phyloP scores from a whole-genome alignment of 2,888 invertebrate genomes.

The Drosophila nigricruria region DNA sequence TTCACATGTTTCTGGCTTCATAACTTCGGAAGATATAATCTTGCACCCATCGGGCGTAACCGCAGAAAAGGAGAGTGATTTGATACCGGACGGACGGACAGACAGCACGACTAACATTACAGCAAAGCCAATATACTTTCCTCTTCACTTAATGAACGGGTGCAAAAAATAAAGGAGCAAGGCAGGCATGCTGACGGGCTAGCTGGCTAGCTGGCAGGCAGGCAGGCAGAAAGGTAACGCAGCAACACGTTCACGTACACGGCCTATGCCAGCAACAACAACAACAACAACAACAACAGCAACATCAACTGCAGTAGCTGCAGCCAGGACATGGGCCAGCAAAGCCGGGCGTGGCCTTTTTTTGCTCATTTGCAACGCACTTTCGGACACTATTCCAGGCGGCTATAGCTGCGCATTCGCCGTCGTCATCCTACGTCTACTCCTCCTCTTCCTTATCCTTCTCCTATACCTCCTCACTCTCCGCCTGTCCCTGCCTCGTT shows the following conservation, averaged over 20 bases:
- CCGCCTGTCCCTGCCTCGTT: background rate
- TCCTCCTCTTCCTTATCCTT: background rate
- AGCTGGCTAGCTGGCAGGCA: background rate
- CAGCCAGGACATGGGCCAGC: slow-evolving; percentile 41
- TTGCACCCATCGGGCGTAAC: too few species aligned
- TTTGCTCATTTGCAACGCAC: slow-evolving; percentile 82
- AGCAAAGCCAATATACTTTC: background rate
- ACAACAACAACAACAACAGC: slow-evolving; percentile 18
- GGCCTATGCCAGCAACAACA: slow-evolving; percentile 35
- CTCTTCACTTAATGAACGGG: background rate
- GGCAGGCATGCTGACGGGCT: background rate
- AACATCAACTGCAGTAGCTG: slow-evolving; percentile 12
- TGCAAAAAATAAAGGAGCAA: slow-evolving; percentile 1
- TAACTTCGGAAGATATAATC: background rate
- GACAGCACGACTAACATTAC: background rate
- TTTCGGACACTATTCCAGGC: slow-evolving; percentile 67
- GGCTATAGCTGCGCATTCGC: slow-evolving; percentile 61
- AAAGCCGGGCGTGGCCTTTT: slow-evolving; percentile 83
- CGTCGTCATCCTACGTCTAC: background rate
- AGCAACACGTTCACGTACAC: slow-evolving; percentile 54
- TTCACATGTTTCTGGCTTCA: too few species aligned
- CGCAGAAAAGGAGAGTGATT: too few species aligned
- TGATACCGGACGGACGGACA: background rate
- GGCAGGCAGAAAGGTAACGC: slow-evolving; percentile 47
- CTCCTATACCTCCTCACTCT: background rate